Percentiles rank a stretch among this genome's conserved stretches.
Evolutionary conservation across 2,797 vertebrate genomes (phyloP).

Genomic region (Podarcis siculus): DNA sequence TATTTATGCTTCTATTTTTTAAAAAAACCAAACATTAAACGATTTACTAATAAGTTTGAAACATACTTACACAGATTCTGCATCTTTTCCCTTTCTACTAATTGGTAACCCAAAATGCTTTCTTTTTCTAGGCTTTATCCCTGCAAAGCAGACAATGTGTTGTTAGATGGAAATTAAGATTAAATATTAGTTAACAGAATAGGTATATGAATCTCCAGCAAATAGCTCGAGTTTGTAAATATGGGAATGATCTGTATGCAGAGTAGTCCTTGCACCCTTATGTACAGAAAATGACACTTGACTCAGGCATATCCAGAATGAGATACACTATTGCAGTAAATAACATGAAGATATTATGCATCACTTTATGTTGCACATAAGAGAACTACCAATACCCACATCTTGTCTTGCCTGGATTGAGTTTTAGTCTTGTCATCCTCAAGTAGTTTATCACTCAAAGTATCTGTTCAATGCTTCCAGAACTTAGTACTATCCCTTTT

Average conservation of each 20-base stretch:
- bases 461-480: background rate
- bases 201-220: background rate
- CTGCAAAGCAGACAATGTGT: conserved; percentile 75
- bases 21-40: background rate
- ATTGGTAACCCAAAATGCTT: conserved; percentile 93
- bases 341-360: background rate
- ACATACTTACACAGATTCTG: conserved; percentile 91
- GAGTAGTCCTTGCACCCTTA: background rate
- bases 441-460: background rate
- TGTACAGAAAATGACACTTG: background rate
- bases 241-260: background rate
- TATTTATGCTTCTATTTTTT: background rate
- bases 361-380: background rate
- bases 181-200: conserved; percentile 25
- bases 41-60: conserved; percentile 15
- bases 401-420: background rate
- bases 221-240: background rate
- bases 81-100: conserved; percentile 93
- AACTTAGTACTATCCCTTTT: too few species aligned
- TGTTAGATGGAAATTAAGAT: conserved; percentile 32
- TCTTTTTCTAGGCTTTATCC: conserved; percentile 92
- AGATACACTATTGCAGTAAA: background rate
- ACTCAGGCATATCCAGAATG: background rate
- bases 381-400: background rate
- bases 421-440: background rate